Evolutionary conservation across 1,140 invertebrate species (phyloP), one percentile per base, ranked within the genome.

Genomic region (Subanguina moxae): DNA sequence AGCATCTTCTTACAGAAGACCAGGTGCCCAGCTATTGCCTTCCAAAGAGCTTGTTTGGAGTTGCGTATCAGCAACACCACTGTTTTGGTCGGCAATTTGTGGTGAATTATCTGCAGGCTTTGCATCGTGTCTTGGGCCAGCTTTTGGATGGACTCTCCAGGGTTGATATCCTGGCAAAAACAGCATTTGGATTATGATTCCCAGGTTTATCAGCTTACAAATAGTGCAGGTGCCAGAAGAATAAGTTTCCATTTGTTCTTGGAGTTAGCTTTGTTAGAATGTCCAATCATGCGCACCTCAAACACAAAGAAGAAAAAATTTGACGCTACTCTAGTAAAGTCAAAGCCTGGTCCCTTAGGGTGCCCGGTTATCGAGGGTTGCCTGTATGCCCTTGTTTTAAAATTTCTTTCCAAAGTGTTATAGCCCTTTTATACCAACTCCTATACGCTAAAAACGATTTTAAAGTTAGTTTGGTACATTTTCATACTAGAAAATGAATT

Each of bases 1-100:
- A 67, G 59, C 62, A 71, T 71, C 38, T 71, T 73, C 23, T 71
- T 15, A 28, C 70, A 71, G 23, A 71, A 71, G 0, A 43, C 23
- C 43, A 75, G 73, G 8, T 21, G 17, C 1, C 57, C 21, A n/a
- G 19, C 27, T 23, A 66, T 13, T 15, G 43, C 58, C 15, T 42
- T 25, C 28, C 38, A 46, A 17, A 71, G 27, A 13, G 52, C 48
- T 8, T 23, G 15, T 28, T 57, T 43, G 3, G 68, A 30, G 45
- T 71, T 73, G 19, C 67, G n/a, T 25, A 71, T 21, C 1, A 71
- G 17, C 5, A 71, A 19, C 3, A 71, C 71, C 1, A 71, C 21
- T 0, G 70, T 71, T 21, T 65, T 62, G 17, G 42, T 25, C 7
- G 70, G 70, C n/a, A 71, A 59, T 42, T 75, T 38, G 57, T 63